Percentiles rank a stretch among this genome's conserved stretches.
phyloP scores from a whole-genome alignment of 2,113 vertebrate genomes.

The Fukomys damarensis region DNA sequence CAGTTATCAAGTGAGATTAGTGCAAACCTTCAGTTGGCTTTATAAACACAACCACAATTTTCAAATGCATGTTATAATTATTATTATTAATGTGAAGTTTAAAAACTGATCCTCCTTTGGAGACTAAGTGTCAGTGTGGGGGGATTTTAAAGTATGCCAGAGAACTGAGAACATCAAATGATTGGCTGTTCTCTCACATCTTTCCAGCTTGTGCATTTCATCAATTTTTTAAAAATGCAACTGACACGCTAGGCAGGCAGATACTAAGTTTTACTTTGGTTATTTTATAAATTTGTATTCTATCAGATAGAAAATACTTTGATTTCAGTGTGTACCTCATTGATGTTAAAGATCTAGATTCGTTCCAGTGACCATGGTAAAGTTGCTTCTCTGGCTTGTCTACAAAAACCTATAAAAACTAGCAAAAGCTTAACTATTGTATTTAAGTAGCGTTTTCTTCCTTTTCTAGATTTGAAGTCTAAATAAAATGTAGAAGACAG shows the following conservation, averaged over 20 bases:
- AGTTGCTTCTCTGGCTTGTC: conserved; percentile 46
- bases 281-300: conserved; percentile 70
- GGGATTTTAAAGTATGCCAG: conserved; percentile 70
- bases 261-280: conserved; percentile 37
- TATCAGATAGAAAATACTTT: conserved; percentile 29
- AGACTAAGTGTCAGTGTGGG: conserved; percentile 57
- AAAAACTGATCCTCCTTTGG: conserved; percentile 66
- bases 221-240: conserved; percentile 76
- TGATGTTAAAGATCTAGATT: conserved; percentile 59
- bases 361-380: conserved; percentile 11
- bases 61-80: conserved; percentile 57
- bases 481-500: conserved; percentile 74
- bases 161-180: conserved; percentile 57
- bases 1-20: conserved; percentile 56
- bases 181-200: conserved; percentile 67
- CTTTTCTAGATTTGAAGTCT: conserved; percentile 68
- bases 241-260: conserved; percentile 8
- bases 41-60: conserved; percentile 66
- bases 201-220: conserved; percentile 64
- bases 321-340: conserved; percentile 33
- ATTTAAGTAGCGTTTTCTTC: conserved; percentile 69
- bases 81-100: conserved; percentile 61
- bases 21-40: not conserved
- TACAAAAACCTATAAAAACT: conserved; percentile 59
- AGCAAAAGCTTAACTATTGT: conserved; percentile 56